These are phyloP conservation scores for Anagyrus pseudococci DNA, from an alignment of 2,888 invertebrate species.

Conservation along the genomic window DNA sequence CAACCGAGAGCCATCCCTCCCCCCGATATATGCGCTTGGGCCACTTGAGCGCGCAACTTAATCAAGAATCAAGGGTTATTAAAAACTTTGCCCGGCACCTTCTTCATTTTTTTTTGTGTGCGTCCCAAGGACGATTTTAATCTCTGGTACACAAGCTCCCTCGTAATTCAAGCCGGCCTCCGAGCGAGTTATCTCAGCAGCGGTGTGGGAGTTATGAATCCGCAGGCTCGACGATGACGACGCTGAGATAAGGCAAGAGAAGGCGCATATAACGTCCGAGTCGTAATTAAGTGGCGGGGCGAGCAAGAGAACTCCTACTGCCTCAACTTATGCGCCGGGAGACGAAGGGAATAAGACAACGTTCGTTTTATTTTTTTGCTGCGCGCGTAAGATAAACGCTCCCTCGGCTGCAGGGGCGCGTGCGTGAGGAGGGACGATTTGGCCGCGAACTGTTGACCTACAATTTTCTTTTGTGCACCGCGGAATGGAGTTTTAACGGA, in stretches of 20 bases:
- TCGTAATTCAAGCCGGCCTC: slow-evolving; percentile 25
- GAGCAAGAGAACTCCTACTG: no score
- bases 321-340: no score
- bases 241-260: slow-evolving; percentile 49
- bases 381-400: slow-evolving; percentile 6
- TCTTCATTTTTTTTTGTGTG: no score
- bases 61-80: slow-evolving; percentile 56
- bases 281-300: slow-evolving; percentile 45
- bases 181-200: slow-evolving; percentile 46
- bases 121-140: slow-evolving; percentile 51
- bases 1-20: no score
- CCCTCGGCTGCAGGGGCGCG: background rate
- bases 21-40: no score
- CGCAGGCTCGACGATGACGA: slow-evolving; percentile 48
- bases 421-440: background rate
- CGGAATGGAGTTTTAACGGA: background rate
- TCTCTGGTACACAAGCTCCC: slow-evolving; percentile 40
- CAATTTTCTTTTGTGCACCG: slow-evolving; percentile 1
- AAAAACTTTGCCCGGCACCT: slow-evolving; percentile 49
- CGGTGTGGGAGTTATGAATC: slow-evolving; percentile 52
- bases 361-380: background rate
- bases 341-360: no score
- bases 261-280: slow-evolving; percentile 46
- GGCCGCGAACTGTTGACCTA: slow-evolving; percentile 10
- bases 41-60: slow-evolving; percentile 49